Evolutionary conservation across 1,140 invertebrate species (phyloP).

Genomic region (Drosophila pruinosa): DNA sequence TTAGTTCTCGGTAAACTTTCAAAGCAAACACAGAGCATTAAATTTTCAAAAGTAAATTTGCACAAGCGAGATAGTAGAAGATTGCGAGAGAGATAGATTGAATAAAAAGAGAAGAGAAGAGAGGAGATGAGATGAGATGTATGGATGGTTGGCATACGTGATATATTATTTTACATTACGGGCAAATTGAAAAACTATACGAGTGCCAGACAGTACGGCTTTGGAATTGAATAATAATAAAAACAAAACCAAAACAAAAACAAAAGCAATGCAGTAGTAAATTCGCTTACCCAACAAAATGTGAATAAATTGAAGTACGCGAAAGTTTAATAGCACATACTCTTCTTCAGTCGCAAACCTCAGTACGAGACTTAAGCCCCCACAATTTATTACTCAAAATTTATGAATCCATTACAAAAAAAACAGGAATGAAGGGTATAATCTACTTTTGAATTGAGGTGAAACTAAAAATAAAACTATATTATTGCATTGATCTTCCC

Average conservation of each 20-base stretch:
- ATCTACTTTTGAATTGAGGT: too few relatives aligned
- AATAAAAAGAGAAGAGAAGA: not conserved
- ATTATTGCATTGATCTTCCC: too few relatives aligned
- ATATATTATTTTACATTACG: constrained; percentile 67
- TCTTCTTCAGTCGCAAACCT: constrained; percentile 13
- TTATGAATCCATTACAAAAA: constrained; percentile 15
- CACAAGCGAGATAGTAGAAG: constrained; percentile 4
- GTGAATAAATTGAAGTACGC: constrained; percentile 19
- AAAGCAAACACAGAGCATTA: constrained; percentile 40
- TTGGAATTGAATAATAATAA: constrained; percentile 36
- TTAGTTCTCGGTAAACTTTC: constrained; percentile 43
- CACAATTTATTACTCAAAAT: constrained; percentile 29
- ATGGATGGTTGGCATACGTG: constrained; percentile 46
- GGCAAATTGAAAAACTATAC: constrained; percentile 65
- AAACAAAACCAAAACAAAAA: constrained; percentile 18
- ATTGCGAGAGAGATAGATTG: constrained; percentile 4
- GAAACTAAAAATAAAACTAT: too few relatives aligned
- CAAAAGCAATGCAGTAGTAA: constrained; percentile 20
- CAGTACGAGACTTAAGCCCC: not conserved
- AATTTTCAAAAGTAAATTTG: constrained; percentile 60
- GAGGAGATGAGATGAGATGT: not conserved
- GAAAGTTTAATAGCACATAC: constrained; percentile 25
- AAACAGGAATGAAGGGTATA: too few relatives aligned
- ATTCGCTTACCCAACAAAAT: constrained; percentile 32
- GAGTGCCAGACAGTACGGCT: constrained; percentile 12